Evolutionary conservation across 2,113 vertebrate genomes (phyloP).

Genomic region (Poeciliopsis occidentalis): DNA sequence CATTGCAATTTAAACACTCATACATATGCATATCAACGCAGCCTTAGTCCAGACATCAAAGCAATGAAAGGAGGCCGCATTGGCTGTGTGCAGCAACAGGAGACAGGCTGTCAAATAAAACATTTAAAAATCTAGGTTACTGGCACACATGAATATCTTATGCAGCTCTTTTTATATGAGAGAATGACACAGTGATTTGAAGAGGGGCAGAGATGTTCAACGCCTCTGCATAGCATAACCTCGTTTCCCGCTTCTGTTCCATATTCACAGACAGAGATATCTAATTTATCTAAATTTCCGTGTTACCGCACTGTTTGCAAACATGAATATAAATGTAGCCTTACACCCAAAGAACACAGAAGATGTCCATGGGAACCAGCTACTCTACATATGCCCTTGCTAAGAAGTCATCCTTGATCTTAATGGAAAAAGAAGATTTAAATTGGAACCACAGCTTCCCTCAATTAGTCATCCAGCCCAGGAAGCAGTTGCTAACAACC

Average conservation of each 20-base stretch:
- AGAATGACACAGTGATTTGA: conserved; percentile 68
- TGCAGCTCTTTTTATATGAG: conserved; percentile 60
- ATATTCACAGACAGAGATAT: not conserved
- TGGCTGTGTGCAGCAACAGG: conserved; percentile 41
- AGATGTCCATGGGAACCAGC: conserved; percentile 17
- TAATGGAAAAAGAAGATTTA: conserved; percentile 16
- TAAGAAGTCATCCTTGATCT: conserved; percentile 27
- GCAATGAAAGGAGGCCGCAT: conserved; percentile 34
- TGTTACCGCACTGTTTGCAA: conserved; percentile 2
- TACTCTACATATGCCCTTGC: conserved; percentile 15
- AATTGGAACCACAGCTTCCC: conserved; percentile 23
- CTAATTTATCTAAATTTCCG: not conserved
- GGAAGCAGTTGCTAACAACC: conserved; percentile 46
- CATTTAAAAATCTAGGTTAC: conserved; percentile 73
- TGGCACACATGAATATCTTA: conserved; percentile 69
- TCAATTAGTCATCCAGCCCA: conserved; percentile 50
- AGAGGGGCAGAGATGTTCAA: conserved; percentile 44
- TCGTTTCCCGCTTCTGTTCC: conserved; percentile 36
- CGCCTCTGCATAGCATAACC: conserved; percentile 51
- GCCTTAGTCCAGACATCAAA: conserved; percentile 59
- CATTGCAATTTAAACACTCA: conserved; percentile 29
- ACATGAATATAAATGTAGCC: not conserved
- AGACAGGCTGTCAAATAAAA: conserved; percentile 63
- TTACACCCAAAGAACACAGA: not conserved
- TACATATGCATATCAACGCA: conserved; percentile 18